These are phyloP conservation scores for Drosophila setifemur DNA, from an alignment of 1,140 invertebrate species.

Conservation along the genomic window DNA sequence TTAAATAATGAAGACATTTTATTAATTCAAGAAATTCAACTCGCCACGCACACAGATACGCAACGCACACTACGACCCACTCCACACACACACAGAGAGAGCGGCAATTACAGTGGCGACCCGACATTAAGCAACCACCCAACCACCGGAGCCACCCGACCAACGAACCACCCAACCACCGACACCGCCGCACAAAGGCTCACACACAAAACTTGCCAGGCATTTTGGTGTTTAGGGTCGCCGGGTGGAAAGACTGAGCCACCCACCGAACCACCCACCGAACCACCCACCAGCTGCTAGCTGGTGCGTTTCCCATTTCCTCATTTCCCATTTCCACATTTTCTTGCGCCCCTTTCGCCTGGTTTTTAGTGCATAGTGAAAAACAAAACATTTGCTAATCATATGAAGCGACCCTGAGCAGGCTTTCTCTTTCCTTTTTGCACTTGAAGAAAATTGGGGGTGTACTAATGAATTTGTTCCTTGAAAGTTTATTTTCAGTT, in stretches of 20 bases:
- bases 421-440: background rate
- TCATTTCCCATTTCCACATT: constrained; percentile 10
- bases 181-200: constrained; percentile 7
- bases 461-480: too few relatives aligned
- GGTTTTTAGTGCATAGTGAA: constrained; percentile 74
- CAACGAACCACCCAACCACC: background rate
- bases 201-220: constrained; percentile 32
- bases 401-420: constrained; percentile 47
- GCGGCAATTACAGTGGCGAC: constrained; percentile 60
- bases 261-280: background rate
- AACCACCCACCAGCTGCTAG: constrained; percentile 4
- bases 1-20: constrained; percentile 81
- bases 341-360: too few relatives aligned
- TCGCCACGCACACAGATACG: constrained; percentile 39
- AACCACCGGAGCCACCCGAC: constrained; percentile 5
- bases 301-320: constrained; percentile 37
- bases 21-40: constrained; percentile 80
- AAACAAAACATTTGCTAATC: constrained; percentile 80
- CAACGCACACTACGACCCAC: background rate
- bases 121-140: constrained; percentile 69
- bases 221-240: constrained; percentile 33
- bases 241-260: background rate
- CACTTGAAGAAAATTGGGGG: constrained; percentile 6
- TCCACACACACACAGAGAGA: constrained; percentile 11
- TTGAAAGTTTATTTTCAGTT: too few relatives aligned